A percentile compares a stretch with the other conserved stretches of the same genome.
phyloP scores from a whole-genome alignment of 2,113 vertebrate species.

The Asarcornis scutulata region DNA sequence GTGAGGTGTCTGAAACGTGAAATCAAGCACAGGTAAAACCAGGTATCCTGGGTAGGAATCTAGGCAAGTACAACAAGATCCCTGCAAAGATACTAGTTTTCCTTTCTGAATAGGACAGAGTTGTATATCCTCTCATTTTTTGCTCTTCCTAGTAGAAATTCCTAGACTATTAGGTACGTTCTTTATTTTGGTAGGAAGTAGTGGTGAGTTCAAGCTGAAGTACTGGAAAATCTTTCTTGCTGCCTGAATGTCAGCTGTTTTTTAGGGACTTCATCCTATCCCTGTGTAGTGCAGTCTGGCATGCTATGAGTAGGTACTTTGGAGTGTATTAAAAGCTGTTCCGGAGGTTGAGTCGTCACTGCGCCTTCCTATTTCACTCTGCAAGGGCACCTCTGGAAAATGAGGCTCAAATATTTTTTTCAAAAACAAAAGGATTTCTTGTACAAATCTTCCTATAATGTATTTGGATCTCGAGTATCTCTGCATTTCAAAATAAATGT shows the following conservation, averaged over 20 bases:
- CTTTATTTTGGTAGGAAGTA: conserved; percentile 53
- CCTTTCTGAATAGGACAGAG: not conserved
- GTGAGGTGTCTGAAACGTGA: not conserved
- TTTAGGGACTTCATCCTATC: conserved; percentile 5
- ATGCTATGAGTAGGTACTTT: not conserved
- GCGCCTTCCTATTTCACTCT: not conserved
- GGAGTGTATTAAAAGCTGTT: not conserved
- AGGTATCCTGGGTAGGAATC: not conserved
- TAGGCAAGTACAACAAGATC: not conserved
- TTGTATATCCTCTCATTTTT: not conserved
- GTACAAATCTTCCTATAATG: not conserved
- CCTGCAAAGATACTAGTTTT: not conserved
- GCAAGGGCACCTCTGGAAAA: not conserved
- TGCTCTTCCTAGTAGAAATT: conserved; percentile 55
- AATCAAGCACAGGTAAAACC: not conserved
- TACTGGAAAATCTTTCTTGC: conserved; percentile 65
- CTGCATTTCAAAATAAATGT: not conserved
- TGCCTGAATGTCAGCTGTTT: not conserved
- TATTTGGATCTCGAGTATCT: not conserved
- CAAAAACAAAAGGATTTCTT: not conserved
- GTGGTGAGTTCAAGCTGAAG: conserved; percentile 54
- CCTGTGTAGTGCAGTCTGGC: not conserved
- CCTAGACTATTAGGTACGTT: conserved; percentile 52
- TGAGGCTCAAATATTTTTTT: not conserved
- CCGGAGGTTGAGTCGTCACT: not conserved